Conservation (phyloP, 2,797 vertebrate species). For the Parauchenoglanis ngamensis region DNA sequence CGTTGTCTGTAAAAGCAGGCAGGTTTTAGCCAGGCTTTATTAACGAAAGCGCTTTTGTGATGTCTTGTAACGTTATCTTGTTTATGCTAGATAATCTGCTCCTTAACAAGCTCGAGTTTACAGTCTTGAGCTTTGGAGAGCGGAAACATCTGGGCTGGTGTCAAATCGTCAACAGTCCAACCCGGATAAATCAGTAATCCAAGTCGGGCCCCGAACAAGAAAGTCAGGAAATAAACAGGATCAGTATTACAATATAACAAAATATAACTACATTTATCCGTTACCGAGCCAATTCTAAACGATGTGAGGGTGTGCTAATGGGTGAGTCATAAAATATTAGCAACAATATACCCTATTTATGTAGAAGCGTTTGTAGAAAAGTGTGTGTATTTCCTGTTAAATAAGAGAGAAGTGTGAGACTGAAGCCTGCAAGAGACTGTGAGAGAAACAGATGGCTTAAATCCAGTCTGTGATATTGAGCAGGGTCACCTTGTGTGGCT, state of each 20-base stretch:
- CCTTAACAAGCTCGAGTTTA: not conserved
- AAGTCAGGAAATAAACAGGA: not conserved
- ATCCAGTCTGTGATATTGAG: slow-evolving; percentile 30
- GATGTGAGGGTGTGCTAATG: not conserved
- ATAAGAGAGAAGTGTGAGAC: slow-evolving; percentile 3
- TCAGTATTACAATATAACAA: not conserved
- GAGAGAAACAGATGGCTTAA: slow-evolving; percentile 27
- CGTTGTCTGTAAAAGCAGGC: not conserved
- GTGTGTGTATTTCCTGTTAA: not conserved
- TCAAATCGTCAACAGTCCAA: not conserved
- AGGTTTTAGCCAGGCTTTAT: not conserved
- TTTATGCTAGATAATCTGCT: not conserved
- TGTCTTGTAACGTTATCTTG: not conserved
- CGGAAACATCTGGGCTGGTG: not conserved
- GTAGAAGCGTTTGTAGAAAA: not conserved
- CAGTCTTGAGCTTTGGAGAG: not conserved
- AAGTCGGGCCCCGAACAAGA: not conserved
- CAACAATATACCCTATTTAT: not conserved
- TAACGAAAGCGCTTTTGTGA: not conserved
- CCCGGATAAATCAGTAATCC: not conserved
- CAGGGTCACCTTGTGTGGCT: slow-evolving; percentile 31
- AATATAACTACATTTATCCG: not conserved
- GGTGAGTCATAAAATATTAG: not conserved
- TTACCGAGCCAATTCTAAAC: not conserved
- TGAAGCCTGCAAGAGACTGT: not conserved